Evolutionary conservation across 2,113 vertebrate genomes (phyloP).

Genomic region (Barnardius zonarius): DNA sequence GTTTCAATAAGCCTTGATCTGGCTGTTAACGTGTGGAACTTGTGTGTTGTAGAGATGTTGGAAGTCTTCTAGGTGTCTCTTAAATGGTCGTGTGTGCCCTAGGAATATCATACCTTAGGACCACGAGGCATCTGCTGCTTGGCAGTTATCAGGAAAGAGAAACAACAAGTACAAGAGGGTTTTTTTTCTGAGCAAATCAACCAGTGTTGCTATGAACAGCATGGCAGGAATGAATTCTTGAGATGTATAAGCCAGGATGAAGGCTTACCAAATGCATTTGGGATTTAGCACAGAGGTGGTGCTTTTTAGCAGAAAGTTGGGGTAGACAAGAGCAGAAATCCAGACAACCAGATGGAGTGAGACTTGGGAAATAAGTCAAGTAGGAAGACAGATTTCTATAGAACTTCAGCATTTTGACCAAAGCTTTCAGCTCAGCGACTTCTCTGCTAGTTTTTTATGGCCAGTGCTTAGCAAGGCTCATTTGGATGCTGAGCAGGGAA

Average conservation of each 20-base stretch:
- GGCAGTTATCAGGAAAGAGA: not conserved
- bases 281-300: not conserved
- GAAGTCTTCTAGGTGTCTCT: not conserved
- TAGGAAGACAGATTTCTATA: not conserved
- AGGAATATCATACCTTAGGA: not conserved
- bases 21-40: not conserved
- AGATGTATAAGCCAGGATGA: not conserved
- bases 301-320: not conserved
- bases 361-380: not conserved
- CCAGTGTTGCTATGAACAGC: not conserved
- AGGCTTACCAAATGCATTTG: not conserved
- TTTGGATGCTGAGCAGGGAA: conserved; percentile 1
- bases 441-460: not conserved
- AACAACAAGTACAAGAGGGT: not conserved
- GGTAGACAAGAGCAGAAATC: not conserved
- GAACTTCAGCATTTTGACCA: not conserved
- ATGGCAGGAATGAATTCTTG: not conserved
- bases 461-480: not conserved
- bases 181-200: not conserved
- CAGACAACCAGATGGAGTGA: not conserved
- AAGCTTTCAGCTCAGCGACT: not conserved
- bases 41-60: not conserved
- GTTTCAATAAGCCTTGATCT: not conserved
- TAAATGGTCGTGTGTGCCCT: not conserved
- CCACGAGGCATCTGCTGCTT: not conserved